Base-by-base conservation (phyloP, 2,113 vertebrate genomes). In the Balaenoptera acutorostrata region DNA sequence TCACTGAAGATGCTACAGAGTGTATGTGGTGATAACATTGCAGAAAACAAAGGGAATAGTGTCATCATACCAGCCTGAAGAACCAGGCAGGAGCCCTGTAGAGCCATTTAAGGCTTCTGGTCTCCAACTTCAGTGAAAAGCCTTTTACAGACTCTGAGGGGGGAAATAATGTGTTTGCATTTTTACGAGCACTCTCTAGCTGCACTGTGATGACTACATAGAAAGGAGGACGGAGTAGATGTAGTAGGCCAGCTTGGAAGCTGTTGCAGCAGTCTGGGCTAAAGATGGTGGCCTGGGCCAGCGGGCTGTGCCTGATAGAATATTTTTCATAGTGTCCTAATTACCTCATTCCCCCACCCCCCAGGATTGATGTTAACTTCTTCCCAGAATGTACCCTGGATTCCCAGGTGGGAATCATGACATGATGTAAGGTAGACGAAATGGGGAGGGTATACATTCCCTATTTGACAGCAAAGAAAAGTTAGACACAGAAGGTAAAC, bases 371-470 rank as follows among this genome's bases (percentile, higher is more conserved):
- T 25, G 27, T 27, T 36, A 41, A n/a, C 25, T 17, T 17, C 74
- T 82, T 75, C 33, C 80, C 21, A 27, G 57, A 75, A 71, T 10
- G 10, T 7, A 81, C 59, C 12, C 31, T 27, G 31, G 64, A 81
- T 63, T 21, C 10, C 33, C n/a, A 82, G 49, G 6, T 11, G 15
- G 41, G 8, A 33, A 31, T 64, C 18, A 18, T 39, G 55, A 61
- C 3, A 6, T 9, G 27, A 81, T 0, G 0, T 9, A 20, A 63
- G 7, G 12, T 11, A 29, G 36, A 5, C 6, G 4, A 39, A 44
- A n/a, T 6, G 39, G 17, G 11, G 21, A 39, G 17, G 52, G 20
- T 66, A 25, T 8, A 44, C 13, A 23, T 20, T 85, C 23, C 11
- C 41, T 41, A 18, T 5, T 14, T 33, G 36, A n/a, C 2, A 49